Conservation (phyloP, 2,888 invertebrate species). For the Hermaeophaga mercurialis region DNA sequence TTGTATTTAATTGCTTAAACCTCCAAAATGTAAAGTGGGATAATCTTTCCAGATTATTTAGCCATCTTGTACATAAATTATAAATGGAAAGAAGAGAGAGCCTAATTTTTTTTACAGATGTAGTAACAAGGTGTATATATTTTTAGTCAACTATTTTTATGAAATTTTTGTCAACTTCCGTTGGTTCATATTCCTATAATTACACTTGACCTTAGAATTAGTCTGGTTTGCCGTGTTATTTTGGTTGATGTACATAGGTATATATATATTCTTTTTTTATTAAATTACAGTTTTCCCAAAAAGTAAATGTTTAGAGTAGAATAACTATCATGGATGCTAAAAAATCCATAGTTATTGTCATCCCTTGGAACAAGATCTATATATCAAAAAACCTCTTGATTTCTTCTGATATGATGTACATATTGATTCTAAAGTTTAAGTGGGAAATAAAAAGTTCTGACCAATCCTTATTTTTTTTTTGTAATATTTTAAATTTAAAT, state of each 20-base stretch:
- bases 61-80: too few relatives aligned
- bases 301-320: constrained; percentile 21
- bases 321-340: constrained; percentile 12
- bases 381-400: constrained; percentile 9
- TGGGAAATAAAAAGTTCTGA: constrained; percentile 21
- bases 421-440: constrained; percentile 22
- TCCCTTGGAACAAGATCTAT: constrained; percentile 16
- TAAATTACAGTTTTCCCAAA: constrained; percentile 11
- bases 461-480: neutral
- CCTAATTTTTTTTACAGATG: neutral
- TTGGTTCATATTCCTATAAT: constrained; percentile 24
- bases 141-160: constrained; percentile 13
- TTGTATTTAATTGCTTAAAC: too few relatives aligned
- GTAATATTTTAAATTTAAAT: neutral
- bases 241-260: constrained; percentile 32
- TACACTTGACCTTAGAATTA: constrained; percentile 32
- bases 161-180: neutral
- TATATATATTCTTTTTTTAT: constrained; percentile 24
- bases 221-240: constrained; percentile 27
- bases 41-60: too few relatives aligned
- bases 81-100: too few relatives aligned
- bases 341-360: constrained; percentile 18
- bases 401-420: constrained; percentile 21
- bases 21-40: too few relatives aligned
- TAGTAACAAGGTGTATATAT: constrained; percentile 18